phyloP scores from a whole-genome alignment of 2,797 vertebrate species.

The Phylloscopus collybita region DNA sequence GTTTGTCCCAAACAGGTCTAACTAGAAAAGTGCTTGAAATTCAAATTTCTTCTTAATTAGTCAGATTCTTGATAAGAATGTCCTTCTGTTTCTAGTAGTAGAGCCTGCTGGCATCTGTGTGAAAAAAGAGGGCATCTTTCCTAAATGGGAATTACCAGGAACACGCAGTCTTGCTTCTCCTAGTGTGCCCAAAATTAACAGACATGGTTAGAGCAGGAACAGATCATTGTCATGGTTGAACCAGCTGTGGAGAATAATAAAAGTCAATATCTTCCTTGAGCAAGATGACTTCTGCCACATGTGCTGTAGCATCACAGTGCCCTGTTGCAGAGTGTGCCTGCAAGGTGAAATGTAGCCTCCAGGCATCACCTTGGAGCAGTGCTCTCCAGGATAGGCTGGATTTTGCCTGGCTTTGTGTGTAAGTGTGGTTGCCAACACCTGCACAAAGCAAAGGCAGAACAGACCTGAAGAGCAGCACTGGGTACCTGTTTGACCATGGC shows the following conservation, averaged over 20 bases:
- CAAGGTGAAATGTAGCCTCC: not conserved
- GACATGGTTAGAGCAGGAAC: not conserved
- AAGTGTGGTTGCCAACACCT: not conserved
- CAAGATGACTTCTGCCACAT: not conserved
- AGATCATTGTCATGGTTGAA: not conserved
- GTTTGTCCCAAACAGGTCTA: not conserved
- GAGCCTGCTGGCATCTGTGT: not conserved
- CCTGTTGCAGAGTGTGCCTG: not conserved
- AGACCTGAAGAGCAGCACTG: slow-evolving; percentile 34
- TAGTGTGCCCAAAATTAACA: not conserved
- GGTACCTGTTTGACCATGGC: not conserved
- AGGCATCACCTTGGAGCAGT: not conserved
- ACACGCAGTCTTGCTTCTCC: not conserved
- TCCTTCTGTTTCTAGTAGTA: not conserved
- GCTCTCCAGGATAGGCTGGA: not conserved
- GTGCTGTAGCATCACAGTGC: not conserved
- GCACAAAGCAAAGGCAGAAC: not conserved
- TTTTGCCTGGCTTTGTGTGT: not conserved
- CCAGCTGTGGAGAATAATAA: not conserved
- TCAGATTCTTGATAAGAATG: not conserved
- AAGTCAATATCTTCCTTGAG: not conserved
- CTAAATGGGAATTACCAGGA: not conserved
- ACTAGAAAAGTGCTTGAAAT: not conserved
- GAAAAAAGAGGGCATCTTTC: not conserved
- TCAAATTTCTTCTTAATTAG: not conserved